Conservation (phyloP, 1,140 invertebrate genomes). For the Nixonia krombeini region DNA sequence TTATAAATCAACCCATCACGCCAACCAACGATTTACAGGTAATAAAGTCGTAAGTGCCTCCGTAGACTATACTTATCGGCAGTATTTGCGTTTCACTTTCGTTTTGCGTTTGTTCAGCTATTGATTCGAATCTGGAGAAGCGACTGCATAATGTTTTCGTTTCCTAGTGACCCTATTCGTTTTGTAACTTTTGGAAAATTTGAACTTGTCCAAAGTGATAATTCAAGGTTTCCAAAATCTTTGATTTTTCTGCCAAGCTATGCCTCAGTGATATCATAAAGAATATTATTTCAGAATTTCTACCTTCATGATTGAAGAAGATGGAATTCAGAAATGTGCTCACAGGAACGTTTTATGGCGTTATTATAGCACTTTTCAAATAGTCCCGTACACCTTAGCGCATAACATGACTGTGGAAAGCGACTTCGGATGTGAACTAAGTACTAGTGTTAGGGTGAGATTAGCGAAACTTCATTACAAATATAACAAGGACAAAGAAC, state of each 20-base stretch:
- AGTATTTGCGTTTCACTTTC: slow-evolving; percentile 49
- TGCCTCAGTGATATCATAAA: too few species aligned
- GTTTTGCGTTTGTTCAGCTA: slow-evolving; percentile 37
- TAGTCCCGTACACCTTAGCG: too few species aligned
- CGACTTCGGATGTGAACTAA: too few species aligned
- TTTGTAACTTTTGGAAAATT: slow-evolving; percentile 33
- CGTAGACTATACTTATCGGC: slow-evolving; percentile 43
- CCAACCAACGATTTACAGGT: slow-evolving; percentile 44
- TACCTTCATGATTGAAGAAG: too few species aligned
- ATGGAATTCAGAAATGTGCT: too few species aligned
- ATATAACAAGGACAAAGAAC: too few species aligned
- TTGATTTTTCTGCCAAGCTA: slow-evolving; percentile 11
- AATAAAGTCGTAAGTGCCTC: slow-evolving; percentile 43
- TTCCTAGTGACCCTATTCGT: slow-evolving; percentile 37
- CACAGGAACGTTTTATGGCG: too few species aligned
- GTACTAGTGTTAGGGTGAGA: too few species aligned
- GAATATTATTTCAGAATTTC: too few species aligned
- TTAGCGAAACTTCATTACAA: too few species aligned
- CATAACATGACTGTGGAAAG: too few species aligned
- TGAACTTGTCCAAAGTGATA: slow-evolving; percentile 19
- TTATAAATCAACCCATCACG: slow-evolving; percentile 42
- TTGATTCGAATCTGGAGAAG: slow-evolving; percentile 29
- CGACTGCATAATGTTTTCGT: slow-evolving; percentile 39
- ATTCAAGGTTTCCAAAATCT: slow-evolving; percentile 25
- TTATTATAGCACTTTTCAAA: too few species aligned